phyloP scores from a whole-genome alignment of 2,113 vertebrate species.

The Cromileptes altivelis region DNA sequence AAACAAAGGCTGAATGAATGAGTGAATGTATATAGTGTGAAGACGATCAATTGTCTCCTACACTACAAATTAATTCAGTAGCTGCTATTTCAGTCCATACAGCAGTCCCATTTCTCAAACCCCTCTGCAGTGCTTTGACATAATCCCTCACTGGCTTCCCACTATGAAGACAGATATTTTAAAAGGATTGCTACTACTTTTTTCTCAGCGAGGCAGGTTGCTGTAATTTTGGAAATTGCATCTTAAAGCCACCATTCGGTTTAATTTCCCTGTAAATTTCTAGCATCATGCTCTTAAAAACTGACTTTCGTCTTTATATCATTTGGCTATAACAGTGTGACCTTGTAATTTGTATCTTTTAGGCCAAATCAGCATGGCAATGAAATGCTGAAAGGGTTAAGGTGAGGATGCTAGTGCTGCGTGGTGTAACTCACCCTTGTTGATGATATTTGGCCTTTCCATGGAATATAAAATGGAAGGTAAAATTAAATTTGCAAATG shows the following conservation, averaged over 20 bases:
- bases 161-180: background rate
- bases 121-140: background rate
- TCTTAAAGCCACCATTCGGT: background rate
- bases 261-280: background rate
- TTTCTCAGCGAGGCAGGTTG: background rate
- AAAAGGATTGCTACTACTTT: background rate
- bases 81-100: conserved; percentile 9
- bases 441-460: conserved; percentile 53
- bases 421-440: conserved; percentile 2
- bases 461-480: conserved; percentile 44
- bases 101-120: background rate
- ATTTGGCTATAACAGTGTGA: background rate
- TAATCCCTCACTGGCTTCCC: background rate
- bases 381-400: conserved; percentile 19
- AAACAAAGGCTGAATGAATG: no score
- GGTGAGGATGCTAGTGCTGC: conserved; percentile 14
- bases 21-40: background rate
- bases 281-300: background rate
- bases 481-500: conserved; percentile 63
- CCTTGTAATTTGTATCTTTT: background rate
- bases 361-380: background rate
- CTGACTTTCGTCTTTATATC: background rate
- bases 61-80: background rate
- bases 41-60: background rate
- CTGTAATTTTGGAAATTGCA: background rate